Conservation (phyloP, 2,797 vertebrate species). For the Pelochelys cantorii region DNA sequence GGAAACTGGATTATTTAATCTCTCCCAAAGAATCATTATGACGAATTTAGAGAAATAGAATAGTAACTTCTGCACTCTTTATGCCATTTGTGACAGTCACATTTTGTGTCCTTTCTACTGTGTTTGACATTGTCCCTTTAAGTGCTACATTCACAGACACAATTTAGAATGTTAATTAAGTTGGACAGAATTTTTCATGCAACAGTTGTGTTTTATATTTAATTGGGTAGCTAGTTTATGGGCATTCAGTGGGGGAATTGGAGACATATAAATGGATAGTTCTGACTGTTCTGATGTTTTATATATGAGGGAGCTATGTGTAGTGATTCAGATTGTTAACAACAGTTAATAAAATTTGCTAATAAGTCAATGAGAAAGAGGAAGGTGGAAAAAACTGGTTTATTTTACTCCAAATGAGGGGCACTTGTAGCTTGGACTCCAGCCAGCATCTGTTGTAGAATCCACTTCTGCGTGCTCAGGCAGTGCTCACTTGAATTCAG, state of each 20-base stretch:
- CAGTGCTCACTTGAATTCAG: not conserved
- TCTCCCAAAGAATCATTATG: rapidly evolving
- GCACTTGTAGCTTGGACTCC: not conserved
- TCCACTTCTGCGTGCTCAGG: not conserved
- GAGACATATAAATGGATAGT: not conserved
- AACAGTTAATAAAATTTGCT: not conserved
- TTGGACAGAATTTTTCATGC: not conserved
- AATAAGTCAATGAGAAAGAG: not conserved
- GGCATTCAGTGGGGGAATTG: not conserved
- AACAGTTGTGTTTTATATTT: not conserved
- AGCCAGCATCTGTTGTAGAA: not conserved
- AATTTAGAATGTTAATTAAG: not conserved
- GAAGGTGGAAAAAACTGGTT: not conserved
- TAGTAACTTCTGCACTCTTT: not conserved
- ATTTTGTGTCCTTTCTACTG: not conserved
- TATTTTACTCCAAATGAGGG: not conserved
- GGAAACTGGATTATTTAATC: not conserved
- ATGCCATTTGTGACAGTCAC: rapidly evolving
- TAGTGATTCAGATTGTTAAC: not conserved
- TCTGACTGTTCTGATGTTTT: not conserved
- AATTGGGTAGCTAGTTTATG: not conserved
- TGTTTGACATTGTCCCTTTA: not conserved
- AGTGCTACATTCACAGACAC: rapidly evolving
- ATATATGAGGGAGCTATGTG: not conserved
- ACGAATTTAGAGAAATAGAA: not conserved